Conservation (phyloP, 2,797 vertebrate genomes). For the Propithecus perrieri region DNA sequence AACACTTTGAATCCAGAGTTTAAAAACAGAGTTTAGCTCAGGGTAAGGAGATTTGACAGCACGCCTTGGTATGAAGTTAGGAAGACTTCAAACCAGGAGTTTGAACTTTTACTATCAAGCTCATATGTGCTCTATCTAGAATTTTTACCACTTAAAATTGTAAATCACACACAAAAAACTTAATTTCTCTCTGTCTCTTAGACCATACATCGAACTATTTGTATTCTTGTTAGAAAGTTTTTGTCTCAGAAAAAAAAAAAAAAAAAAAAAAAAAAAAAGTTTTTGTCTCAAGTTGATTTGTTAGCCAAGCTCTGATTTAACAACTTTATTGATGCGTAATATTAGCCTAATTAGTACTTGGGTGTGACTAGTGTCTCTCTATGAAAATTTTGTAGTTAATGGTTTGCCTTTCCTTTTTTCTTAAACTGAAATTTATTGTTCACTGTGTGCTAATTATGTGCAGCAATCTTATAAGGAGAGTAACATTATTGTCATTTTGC, state of each 20-base stretch:
- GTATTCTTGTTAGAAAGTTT: background rate
- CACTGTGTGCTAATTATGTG: background rate
- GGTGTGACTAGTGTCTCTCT: background rate
- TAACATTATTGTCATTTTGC: slow-evolving; percentile 8
- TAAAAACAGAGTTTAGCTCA: background rate
- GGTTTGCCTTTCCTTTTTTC: slow-evolving; percentile 2
- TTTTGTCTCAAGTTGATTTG: background rate
- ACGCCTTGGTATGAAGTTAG: background rate
- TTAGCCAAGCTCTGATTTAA: background rate
- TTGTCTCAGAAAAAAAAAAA: too few species aligned
- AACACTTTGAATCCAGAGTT: background rate
- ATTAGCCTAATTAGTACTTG: background rate
- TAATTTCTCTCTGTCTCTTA: background rate
- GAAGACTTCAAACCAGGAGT: background rate
- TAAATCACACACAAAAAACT: slow-evolving; percentile 19
- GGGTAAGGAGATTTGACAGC: background rate
- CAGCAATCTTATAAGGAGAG: background rate
- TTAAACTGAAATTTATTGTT: slow-evolving; percentile 37
- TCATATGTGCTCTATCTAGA: background rate
- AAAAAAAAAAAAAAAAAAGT: too few species aligned
- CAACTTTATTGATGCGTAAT: background rate
- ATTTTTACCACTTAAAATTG: slow-evolving; percentile 42
- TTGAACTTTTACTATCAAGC: slow-evolving; percentile 2
- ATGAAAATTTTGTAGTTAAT: background rate
- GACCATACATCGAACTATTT: background rate